Percentiles rank a stretch among this genome's conserved stretches.
Conservation (phyloP, 1,140 invertebrate species). For the Cryptotermes secundus region DNA sequence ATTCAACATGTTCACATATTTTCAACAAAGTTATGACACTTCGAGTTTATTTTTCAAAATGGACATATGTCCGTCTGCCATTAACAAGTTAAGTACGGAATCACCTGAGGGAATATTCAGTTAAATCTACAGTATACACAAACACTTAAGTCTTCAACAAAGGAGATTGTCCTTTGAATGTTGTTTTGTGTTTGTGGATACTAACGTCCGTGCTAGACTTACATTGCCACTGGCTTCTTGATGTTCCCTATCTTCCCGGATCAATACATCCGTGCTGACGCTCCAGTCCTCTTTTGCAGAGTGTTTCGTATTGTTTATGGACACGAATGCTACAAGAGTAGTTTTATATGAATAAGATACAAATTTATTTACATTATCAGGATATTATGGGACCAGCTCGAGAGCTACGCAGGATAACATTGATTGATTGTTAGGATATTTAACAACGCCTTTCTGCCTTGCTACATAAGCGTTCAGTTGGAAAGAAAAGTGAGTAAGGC, state of each 20-base stretch:
- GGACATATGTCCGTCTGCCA: background rate
- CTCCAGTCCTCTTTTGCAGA: background rate
- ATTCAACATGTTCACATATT: too few relatives aligned
- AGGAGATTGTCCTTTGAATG: background rate
- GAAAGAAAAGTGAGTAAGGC: too few relatives aligned
- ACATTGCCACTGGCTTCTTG: background rate
- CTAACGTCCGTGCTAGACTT: background rate
- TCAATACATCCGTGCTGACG: background rate
- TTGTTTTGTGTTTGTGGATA: background rate
- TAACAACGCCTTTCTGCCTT: too few relatives aligned
- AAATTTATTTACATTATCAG: too few relatives aligned
- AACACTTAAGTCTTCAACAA: background rate
- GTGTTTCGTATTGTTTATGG: background rate
- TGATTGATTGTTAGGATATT: too few relatives aligned
- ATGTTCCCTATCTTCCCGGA: background rate
- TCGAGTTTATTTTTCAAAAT: background rate
- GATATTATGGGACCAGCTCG: too few relatives aligned
- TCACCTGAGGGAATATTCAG: background rate
- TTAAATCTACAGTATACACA: constrained; percentile 6
- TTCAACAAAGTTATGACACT: too few relatives aligned
- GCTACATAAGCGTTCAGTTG: too few relatives aligned
- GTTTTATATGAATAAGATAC: too few relatives aligned
- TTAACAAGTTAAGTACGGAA: background rate
- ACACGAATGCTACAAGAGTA: background rate
- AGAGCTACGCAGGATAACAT: too few relatives aligned